Evolutionary conservation across 2,888 invertebrate species (phyloP), one percentile per base, ranked within the genome.

Genomic region (Magallana nippona): DNA sequence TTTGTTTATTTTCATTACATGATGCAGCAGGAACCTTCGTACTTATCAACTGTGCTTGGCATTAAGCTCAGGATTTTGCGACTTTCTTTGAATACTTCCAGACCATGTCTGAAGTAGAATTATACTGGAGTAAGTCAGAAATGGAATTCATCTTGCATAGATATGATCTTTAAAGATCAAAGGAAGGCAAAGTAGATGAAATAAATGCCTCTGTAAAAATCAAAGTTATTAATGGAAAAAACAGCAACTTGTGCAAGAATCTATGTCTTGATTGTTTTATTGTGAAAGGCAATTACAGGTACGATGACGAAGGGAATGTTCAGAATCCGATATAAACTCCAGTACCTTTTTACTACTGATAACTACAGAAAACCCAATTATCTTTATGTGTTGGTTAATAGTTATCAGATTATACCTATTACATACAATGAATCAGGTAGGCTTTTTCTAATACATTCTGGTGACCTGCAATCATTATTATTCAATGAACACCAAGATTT

Each of bases 1-100:
- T 71, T 71, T 71, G 71, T 71, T 71, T 71, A 71, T 71, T 71
- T 71, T 71, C 71, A 71, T 71, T 71, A 22, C 71, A 71, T 71
- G 71, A 22, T 71, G 71, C 22, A 71, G 71, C 11, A 2, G 71
- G 22, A 32, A 71, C 32, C 27, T 71, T 27, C 13, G 71, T 71
- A 71, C 71, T 71, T 71, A 71, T 27, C 27, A 22, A 71, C 71
- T 27, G 27, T 71, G 11, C 71, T 27, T 17, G 32, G 71, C 71
- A 22, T 22, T 71, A 71, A 32, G 71, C 71, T 27, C 71, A 71
- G 32, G 71, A 71, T 71, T 71, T 71, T 32, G 71, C 71, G 32
- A 71, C 71, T 71, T 19, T 71, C 71, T 71, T 71, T 71, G 71
- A 71, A 71, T 71, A 71, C 27, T 71, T 71, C 27, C 71, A 71